Percentiles rank a stretch among this genome's conserved stretches.
Evolutionary conservation across 2,797 vertebrate genomes (phyloP).

Genomic region (Cirrhinus mrigala): DNA sequence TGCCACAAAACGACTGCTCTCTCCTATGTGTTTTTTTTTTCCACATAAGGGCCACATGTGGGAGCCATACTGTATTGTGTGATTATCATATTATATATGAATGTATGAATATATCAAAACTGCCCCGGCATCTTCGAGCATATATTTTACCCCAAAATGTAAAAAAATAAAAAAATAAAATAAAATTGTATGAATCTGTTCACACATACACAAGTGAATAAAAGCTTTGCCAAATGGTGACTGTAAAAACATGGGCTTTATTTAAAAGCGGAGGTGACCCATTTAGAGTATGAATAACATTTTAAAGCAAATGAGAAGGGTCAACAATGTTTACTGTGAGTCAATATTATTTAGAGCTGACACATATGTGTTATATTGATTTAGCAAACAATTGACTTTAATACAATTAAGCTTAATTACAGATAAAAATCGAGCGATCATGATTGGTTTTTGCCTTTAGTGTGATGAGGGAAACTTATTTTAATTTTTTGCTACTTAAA

Average conservation of each 20-base stretch:
- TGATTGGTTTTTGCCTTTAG: not conserved
- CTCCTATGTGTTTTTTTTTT: not conserved
- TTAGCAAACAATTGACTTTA: conserved; percentile 16
- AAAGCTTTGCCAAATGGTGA: not conserved
- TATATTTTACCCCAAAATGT: not conserved
- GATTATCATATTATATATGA: not conserved
- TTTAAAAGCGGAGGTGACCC: not conserved
- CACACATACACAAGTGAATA: not conserved
- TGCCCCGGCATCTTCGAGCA: not conserved
- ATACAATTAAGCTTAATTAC: not conserved
- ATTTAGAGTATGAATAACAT: not conserved
- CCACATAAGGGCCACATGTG: not conserved
- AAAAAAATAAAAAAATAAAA: not conserved
- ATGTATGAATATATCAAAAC: no score
- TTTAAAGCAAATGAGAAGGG: not conserved
- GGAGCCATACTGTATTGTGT: not conserved
- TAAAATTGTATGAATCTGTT: no score
- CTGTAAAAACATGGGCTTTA: not conserved
- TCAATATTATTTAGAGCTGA: conserved; percentile 12
- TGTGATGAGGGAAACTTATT: not conserved
- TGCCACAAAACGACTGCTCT: conserved; percentile 48
- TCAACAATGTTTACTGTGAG: not conserved
- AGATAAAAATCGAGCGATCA: not conserved
- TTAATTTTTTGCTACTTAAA: not conserved
- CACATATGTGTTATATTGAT: not conserved